Evolutionary conservation across 2,888 invertebrate species (phyloP), one percentile per base, ranked within the genome.

Genomic region (Trissolcus japonicus): DNA sequence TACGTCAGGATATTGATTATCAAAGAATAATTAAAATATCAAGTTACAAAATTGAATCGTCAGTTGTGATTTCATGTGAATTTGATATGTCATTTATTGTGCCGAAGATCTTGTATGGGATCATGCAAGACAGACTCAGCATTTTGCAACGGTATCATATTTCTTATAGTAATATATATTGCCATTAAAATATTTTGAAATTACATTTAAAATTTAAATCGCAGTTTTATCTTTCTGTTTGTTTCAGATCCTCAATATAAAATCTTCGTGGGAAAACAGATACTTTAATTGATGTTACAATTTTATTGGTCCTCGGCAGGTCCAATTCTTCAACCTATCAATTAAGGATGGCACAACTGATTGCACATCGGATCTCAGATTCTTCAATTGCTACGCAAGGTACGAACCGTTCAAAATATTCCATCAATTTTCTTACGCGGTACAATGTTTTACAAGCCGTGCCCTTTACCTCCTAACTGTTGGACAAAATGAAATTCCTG

Each of bases 1-100:
- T 54, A 60, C 19, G 50, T 65, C 53, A 53, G 2, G 29, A 19
- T 16, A 14, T 14, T 65, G 40, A 2, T 16, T 17, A 60, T 60
- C 66, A 41, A 19, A 17, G 57, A 74, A 74, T 61, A 53, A 74
- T 74, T 74, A 67, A 74, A 74, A 67, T 74, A 74, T 74, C 62
- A 67, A 60, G 14, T 74, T 67, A 53, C 62, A 25, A 51, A 48
- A 73, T 73, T 73, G 61, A 74, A 67, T 67, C 62, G 57, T 74
- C 53, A 67, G 56, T 57, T 56, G 35, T 56, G 43, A 57, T 65
- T 61, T 50, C 50, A 66, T 17, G 61, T 73, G 61, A 67, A 62
- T 67, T 68, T 57, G 57, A 68, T 68, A 68, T 75, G 63, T 68
- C 67, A 63, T 62, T 75, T 66, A 68, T 68, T 67, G 63, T 68